Evolutionary conservation across 2,113 vertebrate species (phyloP).

Genomic region (Labrus mixtus): DNA sequence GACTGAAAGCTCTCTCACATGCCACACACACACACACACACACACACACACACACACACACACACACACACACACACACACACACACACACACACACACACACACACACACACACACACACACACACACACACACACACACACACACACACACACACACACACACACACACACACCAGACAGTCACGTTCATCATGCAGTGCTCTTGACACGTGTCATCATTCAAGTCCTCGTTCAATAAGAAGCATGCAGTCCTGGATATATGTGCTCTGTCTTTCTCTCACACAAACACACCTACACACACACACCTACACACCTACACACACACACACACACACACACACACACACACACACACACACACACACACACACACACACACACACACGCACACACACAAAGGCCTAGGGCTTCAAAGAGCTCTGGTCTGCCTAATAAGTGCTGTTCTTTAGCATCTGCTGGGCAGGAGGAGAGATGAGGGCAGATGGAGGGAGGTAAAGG

Average conservation of each 20-base stretch:
- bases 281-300: constrained; percentile 5
- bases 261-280: background rate
- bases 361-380: constrained; percentile 3
- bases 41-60: background rate
- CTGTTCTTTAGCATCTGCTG: constrained; percentile 15
- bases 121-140: background rate
- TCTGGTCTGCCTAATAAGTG: constrained; percentile 33
- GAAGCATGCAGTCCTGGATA: background rate
- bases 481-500: constrained; percentile 29
- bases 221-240: constrained; percentile 27
- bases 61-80: background rate
- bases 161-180: constrained; percentile 26
- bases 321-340: constrained; percentile 13
- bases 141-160: constrained; percentile 21
- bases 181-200: constrained; percentile 54
- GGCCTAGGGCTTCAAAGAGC: constrained; percentile 32
- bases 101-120: background rate
- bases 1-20: constrained; percentile 34
- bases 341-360: constrained; percentile 9
- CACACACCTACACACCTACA: constrained; percentile 8
- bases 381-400: constrained; percentile 16
- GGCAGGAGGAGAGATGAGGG: constrained; percentile 25
- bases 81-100: constrained; percentile 21
- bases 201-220: constrained; percentile 49
- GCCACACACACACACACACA: background rate